Conservation (phyloP, 2,797 vertebrate species). For the Characodon lateralis region DNA sequence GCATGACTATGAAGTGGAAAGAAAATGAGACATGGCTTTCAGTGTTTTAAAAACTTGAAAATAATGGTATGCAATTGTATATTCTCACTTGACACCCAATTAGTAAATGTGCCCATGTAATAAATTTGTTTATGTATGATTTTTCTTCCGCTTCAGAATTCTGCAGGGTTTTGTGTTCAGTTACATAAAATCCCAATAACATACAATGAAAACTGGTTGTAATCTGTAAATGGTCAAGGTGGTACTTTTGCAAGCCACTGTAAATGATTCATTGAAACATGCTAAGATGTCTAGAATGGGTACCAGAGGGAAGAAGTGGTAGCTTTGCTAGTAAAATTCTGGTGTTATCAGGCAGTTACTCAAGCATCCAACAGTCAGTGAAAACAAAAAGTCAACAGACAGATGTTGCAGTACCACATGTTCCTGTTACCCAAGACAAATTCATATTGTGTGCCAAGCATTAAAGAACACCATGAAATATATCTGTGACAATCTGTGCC, state of each 20-base stretch:
- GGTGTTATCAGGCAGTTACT: neutral
- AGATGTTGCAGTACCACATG: no score
- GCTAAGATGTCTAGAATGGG: neutral
- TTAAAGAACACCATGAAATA: no score
- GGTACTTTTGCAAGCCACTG: neutral
- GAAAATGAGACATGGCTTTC: neutral
- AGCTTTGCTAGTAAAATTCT: neutral
- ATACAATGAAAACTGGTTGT: neutral
- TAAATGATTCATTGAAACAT: neutral
- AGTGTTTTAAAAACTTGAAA: neutral
- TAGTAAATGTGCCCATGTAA: no score
- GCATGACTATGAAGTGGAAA: neutral
- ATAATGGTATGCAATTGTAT: neutral
- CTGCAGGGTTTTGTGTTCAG: neutral
- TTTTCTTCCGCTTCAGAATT: neutral
- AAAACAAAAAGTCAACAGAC: no score
- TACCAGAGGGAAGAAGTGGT: neutral
- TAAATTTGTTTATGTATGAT: no score
- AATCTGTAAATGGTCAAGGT: neutral
- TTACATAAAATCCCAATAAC: neutral
- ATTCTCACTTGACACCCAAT: no score
- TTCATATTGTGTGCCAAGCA: no score
- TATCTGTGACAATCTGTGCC: no score
- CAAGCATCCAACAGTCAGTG: no score
- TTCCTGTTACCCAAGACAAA: no score